Evolutionary conservation across 2,797 vertebrate genomes (phyloP).

Genomic region (Rhynchotus rufescens): DNA sequence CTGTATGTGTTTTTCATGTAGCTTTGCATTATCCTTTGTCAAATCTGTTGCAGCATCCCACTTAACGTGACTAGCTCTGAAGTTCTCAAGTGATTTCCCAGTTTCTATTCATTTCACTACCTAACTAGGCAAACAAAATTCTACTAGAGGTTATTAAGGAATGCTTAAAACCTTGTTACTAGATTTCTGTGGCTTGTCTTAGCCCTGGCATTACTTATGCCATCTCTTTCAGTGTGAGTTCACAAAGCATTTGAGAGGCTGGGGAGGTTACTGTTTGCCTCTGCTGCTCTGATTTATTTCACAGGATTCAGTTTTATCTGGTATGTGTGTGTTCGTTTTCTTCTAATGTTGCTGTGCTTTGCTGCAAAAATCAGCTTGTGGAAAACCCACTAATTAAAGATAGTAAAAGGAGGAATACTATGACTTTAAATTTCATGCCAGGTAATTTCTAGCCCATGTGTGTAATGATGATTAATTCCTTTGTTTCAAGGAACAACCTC

Average conservation of each 20-base stretch:
- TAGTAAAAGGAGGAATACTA: not conserved
- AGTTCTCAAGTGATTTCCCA: not conserved
- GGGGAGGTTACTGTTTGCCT: not conserved
- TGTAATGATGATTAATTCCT: not conserved
- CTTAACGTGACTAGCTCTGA: not conserved
- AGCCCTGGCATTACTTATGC: not conserved
- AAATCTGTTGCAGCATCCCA: not conserved
- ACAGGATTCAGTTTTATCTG: not conserved
- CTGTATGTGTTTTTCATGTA: not conserved
- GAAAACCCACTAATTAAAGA: not conserved
- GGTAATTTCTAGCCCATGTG: not conserved
- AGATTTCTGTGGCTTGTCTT: not conserved
- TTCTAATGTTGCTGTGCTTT: not conserved
- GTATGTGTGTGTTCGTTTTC: too few relatives aligned
- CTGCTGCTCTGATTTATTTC: not conserved
- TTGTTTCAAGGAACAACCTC: not conserved
- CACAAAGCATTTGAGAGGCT: not conserved
- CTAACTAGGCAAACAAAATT: not conserved
- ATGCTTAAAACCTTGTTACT: not conserved
- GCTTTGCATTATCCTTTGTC: not conserved
- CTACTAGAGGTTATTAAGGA: not conserved
- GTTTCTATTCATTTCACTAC: not conserved
- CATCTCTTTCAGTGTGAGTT: not conserved
- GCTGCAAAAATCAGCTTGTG: not conserved
- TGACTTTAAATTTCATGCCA: not conserved